A percentile compares a stretch with the other conserved stretches of the same genome.
Conservation (phyloP, 2,888 invertebrate species). For the Napeogenes inachia region DNA sequence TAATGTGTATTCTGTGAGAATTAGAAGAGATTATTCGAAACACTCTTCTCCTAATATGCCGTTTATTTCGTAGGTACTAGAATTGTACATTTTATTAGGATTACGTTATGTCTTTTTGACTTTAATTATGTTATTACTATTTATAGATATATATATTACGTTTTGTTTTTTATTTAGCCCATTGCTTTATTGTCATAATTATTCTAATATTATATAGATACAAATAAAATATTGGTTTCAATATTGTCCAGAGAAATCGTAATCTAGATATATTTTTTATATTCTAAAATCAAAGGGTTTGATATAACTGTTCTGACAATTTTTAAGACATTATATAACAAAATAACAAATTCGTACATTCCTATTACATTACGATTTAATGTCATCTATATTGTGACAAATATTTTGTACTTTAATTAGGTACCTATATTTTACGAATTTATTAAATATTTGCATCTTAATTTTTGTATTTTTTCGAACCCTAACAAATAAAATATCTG, state of each 20-base stretch:
- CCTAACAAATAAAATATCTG: too few species aligned
- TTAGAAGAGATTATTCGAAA: too few species aligned
- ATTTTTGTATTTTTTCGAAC: too few species aligned
- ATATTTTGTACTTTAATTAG: slow-evolving; percentile 3
- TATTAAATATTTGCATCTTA: not conserved
- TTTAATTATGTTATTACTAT: not conserved
- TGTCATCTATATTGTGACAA: not conserved
- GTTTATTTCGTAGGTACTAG: too few species aligned
- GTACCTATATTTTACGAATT: slow-evolving; percentile 6
- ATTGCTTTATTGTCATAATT: not conserved
- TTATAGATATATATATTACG: not conserved
- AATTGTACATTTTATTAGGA: not conserved
- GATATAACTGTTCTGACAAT: not conserved
- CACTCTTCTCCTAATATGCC: too few species aligned
- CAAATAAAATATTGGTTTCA: not conserved
- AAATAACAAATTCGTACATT: not conserved
- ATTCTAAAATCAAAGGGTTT: not conserved
- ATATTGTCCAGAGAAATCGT: not conserved
- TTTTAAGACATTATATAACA: not conserved
- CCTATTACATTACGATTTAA: not conserved
- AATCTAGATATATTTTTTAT: slow-evolving; percentile 1
- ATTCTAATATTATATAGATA: not conserved
- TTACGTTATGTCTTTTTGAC: not conserved
- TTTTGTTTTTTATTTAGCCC: not conserved
- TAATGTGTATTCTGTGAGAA: too few species aligned